Evolutionary conservation across 2,797 vertebrate genomes (phyloP), one percentile per base, ranked within the genome.

Genomic region (Corythornis leucogaster): DNA sequence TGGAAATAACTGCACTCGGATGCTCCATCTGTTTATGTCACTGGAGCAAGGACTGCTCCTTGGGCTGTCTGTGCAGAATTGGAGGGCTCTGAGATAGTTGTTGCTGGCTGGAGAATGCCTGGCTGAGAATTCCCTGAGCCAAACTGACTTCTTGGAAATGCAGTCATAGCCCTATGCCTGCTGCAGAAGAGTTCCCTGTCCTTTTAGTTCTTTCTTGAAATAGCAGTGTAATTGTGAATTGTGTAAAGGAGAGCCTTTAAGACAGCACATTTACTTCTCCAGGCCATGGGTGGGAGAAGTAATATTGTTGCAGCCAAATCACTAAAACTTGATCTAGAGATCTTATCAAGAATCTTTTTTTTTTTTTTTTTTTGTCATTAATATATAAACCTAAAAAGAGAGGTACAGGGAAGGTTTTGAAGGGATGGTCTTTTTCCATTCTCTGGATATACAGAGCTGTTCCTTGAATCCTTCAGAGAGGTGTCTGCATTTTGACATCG

Each of bases 11-110:
- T 50, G 71, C 19, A 69, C 45, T 79, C 0, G 0, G 50, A 31
- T 69, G 71, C 69, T 82, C 57, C 21, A 7, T 58, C 73, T 92
- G 3, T 94, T 93, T 77, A 28, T 55, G 53, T 80, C 33, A 19
- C 58, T 0, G 0, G 33, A 57, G 21, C 25, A 14, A 64, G 61
- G 20, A 51, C 30, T 0, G 1, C 64, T 82, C 42, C 81, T 76
- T 61, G 30, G 40, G 24, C 28, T 38, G 64, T 14, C 46, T 1
- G 0, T 18, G 55, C 45, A 55, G 50, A 58, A 74, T 46, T 9
- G 24, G 50, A 54, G n/a, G 43, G 63, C 48, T 84, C 50, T 6
- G 45, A 40, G 28, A 21, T 75, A 7, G 42, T 9, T 3, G 7
- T 63, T 26, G 8, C 11, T 0, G 0, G 55, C 8, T 20, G 62